These are phyloP conservation scores for Yoshiicerus persimilis DNA, from an alignment of 1,140 invertebrate species.

Conservation along the genomic window DNA sequence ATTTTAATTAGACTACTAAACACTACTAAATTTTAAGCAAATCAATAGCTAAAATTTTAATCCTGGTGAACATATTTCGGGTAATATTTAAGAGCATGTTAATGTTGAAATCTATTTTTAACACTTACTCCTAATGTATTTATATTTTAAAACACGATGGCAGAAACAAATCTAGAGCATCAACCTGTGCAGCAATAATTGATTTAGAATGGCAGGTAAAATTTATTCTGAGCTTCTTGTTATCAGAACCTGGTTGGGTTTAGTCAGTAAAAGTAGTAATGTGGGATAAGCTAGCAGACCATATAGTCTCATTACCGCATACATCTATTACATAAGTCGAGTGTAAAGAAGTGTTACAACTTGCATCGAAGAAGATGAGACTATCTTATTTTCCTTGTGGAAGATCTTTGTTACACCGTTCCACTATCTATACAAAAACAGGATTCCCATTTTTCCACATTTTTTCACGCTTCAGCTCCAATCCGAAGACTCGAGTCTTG, in stretches of 20 bases:
- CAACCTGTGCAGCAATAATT: background rate
- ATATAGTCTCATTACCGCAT: slow-evolving; percentile 9
- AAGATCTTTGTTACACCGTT: background rate
- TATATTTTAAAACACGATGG: background rate
- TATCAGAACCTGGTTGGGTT: background rate
- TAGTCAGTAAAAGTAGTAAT: background rate
- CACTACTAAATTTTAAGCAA: no score
- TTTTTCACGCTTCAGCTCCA: slow-evolving; percentile 1
- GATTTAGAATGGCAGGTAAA: background rate
- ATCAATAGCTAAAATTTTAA: no score
- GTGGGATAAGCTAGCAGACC: background rate
- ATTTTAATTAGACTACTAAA: no score
- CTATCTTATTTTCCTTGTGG: background rate
- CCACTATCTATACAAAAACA: background rate
- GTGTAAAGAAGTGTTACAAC: background rate
- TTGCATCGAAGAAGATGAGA: background rate
- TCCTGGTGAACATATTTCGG: no score
- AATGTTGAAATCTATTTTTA: no score
- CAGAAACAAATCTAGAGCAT: slow-evolving; percentile 2
- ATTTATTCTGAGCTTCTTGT: background rate
- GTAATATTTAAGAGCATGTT: no score
- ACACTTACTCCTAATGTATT: no score
- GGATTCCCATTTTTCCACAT: background rate
- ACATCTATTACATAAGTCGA: background rate
- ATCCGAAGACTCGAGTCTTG: background rate